Conservation (phyloP, 2,113 vertebrate species). For the Pygoscelis antarcticus region DNA sequence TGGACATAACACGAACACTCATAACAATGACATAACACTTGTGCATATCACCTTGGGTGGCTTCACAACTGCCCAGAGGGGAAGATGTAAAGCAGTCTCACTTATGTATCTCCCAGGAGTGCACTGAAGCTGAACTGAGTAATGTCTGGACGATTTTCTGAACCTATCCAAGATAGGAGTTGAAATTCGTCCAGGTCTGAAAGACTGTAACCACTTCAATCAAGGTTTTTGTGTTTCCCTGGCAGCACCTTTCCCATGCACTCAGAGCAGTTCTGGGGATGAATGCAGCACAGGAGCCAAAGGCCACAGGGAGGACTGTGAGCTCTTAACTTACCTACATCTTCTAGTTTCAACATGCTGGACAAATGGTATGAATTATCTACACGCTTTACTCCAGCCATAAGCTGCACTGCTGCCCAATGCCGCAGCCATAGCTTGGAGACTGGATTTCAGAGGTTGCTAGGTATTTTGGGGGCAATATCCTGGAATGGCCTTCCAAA, state of each 20-base stretch:
- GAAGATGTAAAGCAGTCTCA: slow-evolving; percentile 1
- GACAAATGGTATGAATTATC: background rate
- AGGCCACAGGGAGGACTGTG: background rate
- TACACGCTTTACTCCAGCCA: background rate
- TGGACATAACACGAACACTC: background rate
- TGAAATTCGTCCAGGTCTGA: background rate
- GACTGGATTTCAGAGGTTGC: background rate
- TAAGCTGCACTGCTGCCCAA: background rate
- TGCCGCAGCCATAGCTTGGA: accelerated
- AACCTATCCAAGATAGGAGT: background rate
- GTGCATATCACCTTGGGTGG: background rate
- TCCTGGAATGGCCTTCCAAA: background rate
- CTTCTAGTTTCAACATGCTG: background rate
- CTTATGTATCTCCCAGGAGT: background rate
- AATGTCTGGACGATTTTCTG: slow-evolving; percentile 18
- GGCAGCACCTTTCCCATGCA: background rate
- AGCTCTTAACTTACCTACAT: background rate
- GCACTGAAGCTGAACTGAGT: background rate
- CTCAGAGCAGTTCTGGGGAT: background rate
- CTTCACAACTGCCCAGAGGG: background rate
- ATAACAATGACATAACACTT: background rate
- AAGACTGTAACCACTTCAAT: background rate
- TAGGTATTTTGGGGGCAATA: background rate
- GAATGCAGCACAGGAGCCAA: background rate
- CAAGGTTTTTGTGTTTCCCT: background rate